Evolutionary conservation across 2,888 invertebrate genomes (phyloP).

Genomic region (Eulithis prunata): DNA sequence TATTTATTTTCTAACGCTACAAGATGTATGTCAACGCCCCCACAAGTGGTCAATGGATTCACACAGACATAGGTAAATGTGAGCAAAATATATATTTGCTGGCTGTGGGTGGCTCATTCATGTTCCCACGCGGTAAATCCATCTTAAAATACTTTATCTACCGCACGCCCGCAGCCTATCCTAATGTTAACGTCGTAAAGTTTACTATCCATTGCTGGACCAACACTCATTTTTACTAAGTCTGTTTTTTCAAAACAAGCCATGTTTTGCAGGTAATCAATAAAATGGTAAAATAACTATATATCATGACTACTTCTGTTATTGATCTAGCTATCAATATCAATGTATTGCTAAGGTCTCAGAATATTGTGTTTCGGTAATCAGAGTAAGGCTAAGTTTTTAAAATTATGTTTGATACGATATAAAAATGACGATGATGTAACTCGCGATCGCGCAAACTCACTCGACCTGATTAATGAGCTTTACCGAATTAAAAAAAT

Average conservation of each 20-base stretch:
- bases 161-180: conserved; percentile 7
- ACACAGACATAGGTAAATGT: conserved; percentile 16
- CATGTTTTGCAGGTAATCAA: not conserved
- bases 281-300: not conserved
- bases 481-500: too few relatives aligned
- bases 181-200: not conserved
- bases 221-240: not conserved
- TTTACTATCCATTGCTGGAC: conserved; percentile 10
- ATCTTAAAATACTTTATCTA: conserved; percentile 10
- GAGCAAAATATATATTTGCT: conserved; percentile 26
- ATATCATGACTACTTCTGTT: not conserved
- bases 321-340: too few relatives aligned
- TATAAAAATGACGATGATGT: too few relatives aligned
- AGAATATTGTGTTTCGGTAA: too few relatives aligned
- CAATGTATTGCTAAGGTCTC: too few relatives aligned
- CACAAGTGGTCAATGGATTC: conserved; percentile 35
- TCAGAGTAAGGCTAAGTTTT: too few relatives aligned
- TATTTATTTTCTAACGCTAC: conserved; percentile 14
- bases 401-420: too few relatives aligned
- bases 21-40: conserved; percentile 32
- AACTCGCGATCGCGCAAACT: too few relatives aligned
- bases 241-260: not conserved
- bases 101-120: conserved; percentile 48
- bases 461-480: too few relatives aligned
- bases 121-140: conserved; percentile 33